phyloP scores from a whole-genome alignment of 2,888 invertebrate species.

The Apotomis betuletana region DNA sequence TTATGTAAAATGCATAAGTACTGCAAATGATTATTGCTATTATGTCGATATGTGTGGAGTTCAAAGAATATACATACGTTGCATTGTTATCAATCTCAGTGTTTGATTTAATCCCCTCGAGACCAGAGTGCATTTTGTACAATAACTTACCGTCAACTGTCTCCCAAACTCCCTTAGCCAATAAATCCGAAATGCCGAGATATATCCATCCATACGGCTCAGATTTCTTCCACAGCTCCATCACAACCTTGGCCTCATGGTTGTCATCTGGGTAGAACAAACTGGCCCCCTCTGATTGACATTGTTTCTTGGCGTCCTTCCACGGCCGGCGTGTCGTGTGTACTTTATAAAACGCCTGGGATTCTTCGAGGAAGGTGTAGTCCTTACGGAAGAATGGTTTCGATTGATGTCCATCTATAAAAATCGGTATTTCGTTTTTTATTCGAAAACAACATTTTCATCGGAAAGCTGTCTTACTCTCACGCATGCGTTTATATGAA shows the following conservation, averaged over 20 bases:
- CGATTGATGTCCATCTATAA: conserved; percentile 59
- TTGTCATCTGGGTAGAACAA: conserved; percentile 46
- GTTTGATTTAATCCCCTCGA: too few species aligned
- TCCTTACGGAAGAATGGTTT: conserved; percentile 45
- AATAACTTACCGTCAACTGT: conserved; percentile 56
- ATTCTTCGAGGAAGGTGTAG: conserved; percentile 45
- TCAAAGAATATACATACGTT: too few species aligned
- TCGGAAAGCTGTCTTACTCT: too few species aligned
- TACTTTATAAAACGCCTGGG: conserved; percentile 46
- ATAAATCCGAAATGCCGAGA: conserved; percentile 60
- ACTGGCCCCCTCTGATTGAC: conserved; percentile 46
- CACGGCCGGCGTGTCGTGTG: conserved; percentile 45
- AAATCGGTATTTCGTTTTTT: conserved; percentile 27
- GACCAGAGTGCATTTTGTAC: neutral
- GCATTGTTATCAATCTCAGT: too few species aligned
- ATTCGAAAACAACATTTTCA: too few species aligned
- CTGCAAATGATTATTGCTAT: too few species aligned
- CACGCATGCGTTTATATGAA: too few species aligned
- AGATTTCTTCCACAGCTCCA: conserved; percentile 38
- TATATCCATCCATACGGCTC: conserved; percentile 51
- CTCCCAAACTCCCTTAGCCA: conserved; percentile 61
- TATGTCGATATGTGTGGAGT: too few species aligned
- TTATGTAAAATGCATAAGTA: too few species aligned
- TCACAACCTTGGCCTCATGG: conserved; percentile 42
- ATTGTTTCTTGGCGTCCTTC: conserved; percentile 45